phyloP scores from a whole-genome alignment of 2,113 vertebrate species.

The Colius striatus region DNA sequence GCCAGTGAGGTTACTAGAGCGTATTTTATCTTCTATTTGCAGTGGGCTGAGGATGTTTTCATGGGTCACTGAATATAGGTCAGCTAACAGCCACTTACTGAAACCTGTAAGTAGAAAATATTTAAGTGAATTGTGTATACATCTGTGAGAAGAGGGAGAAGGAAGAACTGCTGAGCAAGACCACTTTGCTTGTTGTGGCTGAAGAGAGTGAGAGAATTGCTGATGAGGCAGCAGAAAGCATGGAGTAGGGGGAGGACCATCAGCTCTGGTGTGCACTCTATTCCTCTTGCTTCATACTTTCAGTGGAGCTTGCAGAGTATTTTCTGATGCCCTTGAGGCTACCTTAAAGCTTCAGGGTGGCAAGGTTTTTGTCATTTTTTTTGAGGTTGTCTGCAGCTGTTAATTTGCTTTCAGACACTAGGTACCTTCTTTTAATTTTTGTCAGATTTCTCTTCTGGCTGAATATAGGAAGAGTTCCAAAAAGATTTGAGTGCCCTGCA shows the following conservation, averaged over 20 bases:
- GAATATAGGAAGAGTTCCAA: too few species aligned
- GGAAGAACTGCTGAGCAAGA: neutral
- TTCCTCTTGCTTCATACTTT: neutral
- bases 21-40: neutral
- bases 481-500: too few species aligned
- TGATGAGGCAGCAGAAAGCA: neutral
- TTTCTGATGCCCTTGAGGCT: neutral
- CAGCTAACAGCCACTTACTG: neutral
- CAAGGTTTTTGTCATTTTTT: neutral
- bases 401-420: neutral
- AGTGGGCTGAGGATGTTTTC: neutral
- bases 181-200: neutral
- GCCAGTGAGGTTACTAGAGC: neutral
- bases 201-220: neutral
- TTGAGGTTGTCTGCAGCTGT: neutral
- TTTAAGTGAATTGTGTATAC: neutral
- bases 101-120: neutral
- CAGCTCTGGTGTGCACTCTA: accelerated
- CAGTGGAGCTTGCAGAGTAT: too few species aligned
- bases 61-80: neutral
- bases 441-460: too few species aligned
- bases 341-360: neutral
- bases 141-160: neutral
- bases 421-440: too few species aligned
- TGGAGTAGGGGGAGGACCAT: neutral